A percentile compares a stretch with the other conserved stretches of the same genome.
These are phyloP conservation scores for Drosophila nikananu DNA, from an alignment of 1,140 invertebrate genomes.

Conservation along the genomic window DNA sequence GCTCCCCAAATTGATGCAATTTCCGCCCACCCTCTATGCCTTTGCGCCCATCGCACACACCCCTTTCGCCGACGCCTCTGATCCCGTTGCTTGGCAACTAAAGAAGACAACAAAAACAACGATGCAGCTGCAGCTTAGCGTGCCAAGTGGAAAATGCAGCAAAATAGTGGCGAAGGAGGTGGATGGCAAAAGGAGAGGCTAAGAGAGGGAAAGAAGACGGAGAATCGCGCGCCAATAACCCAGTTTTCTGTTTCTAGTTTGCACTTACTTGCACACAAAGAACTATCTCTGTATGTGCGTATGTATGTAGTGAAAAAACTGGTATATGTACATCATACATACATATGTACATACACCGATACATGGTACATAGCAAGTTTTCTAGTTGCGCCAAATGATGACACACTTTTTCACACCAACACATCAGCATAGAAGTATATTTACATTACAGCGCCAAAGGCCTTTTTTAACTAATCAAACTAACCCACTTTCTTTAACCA, in stretches of 20 bases:
- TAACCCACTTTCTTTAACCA: conserved; percentile 66
- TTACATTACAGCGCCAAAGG: conserved; percentile 21
- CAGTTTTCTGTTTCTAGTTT: conserved; percentile 78
- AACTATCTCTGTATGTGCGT: conserved; percentile 15
- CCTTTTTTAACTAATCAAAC: conserved; percentile 59
- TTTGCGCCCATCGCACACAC: conserved; percentile 2
- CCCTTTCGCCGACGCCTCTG: conserved; percentile 16
- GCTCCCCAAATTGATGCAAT: conserved; percentile 70
- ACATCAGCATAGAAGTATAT: conserved; percentile 10
- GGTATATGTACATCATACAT: conserved; percentile 3
- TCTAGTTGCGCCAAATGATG: conserved; percentile 74
- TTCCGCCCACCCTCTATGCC: conserved; percentile 50
- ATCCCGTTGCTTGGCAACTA: conserved; percentile 55
- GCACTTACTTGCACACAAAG: conserved; percentile 62
- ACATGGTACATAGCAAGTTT: conserved; percentile 64
- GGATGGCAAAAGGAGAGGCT: conserved; percentile 5
- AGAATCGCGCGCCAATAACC: conserved; percentile 76
- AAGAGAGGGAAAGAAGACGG: conserved; percentile 8
- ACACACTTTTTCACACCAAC: conserved; percentile 61
- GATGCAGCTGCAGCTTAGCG: conserved; percentile 53
- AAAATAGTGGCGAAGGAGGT: conserved; percentile 9
- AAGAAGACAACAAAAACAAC: conserved; percentile 37
- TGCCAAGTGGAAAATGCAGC: conserved; percentile 62
- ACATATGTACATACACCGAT: conserved; percentile 5
- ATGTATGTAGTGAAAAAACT: conserved; percentile 29